These are phyloP conservation scores for Pachyrhynchus sulphureomaculatus DNA, from an alignment of 1,140 invertebrate genomes.

Conservation along the genomic window DNA sequence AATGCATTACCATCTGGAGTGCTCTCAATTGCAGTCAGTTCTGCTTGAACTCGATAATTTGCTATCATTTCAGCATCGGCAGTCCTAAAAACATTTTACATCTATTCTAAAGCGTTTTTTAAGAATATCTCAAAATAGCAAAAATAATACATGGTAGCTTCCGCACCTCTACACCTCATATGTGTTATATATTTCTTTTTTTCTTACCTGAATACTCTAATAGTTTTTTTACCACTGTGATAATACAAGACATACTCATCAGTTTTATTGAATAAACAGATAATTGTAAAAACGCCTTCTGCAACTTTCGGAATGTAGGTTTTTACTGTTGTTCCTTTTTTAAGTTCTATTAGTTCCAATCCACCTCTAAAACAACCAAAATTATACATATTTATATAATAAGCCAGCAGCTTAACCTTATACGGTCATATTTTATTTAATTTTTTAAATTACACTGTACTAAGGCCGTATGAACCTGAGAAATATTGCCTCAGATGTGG, in stretches of 20 bases:
- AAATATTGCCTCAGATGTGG: no score
- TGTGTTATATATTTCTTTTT: no score
- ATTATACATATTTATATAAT: no score
- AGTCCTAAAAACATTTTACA: constrained; percentile 58
- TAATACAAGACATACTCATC: constrained; percentile 97
- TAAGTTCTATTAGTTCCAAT: constrained; percentile 84
- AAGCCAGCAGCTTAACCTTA: no score
- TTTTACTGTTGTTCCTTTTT: constrained; percentile 77
- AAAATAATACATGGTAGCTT: no score
- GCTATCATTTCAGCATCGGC: constrained; percentile 86
- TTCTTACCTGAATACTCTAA: constrained; percentile 81
- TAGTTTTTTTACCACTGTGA: constrained; percentile 89
- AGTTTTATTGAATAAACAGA: constrained; percentile 90
- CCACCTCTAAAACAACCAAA: constrained; percentile 69
- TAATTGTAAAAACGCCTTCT: constrained; percentile 95
- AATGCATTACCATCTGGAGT: constrained; percentile 80
- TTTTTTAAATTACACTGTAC: no score
- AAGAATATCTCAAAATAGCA: not conserved
- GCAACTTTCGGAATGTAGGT: constrained; percentile 90
- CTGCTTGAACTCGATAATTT: constrained; percentile 90
- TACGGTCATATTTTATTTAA: no score
- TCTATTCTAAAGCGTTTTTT: not conserved
- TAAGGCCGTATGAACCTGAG: no score
- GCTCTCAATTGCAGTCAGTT: constrained; percentile 82
- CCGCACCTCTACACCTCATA: no score